A percentile compares a stretch with the other conserved stretches of the same genome.
phyloP scores from a whole-genome alignment of 1,140 invertebrate genomes.

The Drosophila fuyamai region DNA sequence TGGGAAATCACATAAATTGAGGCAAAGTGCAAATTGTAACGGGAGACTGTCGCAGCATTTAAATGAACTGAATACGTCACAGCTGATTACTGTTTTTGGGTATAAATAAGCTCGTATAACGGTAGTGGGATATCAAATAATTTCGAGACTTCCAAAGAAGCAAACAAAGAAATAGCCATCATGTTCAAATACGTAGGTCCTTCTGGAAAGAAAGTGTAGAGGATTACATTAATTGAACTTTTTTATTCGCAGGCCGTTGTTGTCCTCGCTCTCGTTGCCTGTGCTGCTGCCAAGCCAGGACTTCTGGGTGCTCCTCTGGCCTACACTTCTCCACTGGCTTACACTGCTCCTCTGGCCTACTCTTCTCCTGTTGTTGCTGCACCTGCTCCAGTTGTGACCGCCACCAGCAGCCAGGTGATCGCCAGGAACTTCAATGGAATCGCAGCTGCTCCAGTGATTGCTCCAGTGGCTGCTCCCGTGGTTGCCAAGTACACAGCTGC shows the following conservation, averaged over 20 bases:
- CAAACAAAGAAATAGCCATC: conserved; percentile 24
- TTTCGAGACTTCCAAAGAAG: conserved; percentile 37
- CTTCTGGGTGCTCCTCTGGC: conserved; percentile 34
- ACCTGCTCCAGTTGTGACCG: conserved; percentile 78
- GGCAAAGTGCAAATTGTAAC: conserved; percentile 45
- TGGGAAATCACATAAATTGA: conserved; percentile 24
- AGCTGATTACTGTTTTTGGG: conserved; percentile 23
- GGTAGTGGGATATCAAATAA: conserved; percentile 29
- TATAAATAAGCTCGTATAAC: conserved; percentile 43
- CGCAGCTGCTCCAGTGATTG: conserved; percentile 60
- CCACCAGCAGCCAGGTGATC: conserved; percentile 84
- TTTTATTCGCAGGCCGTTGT: conserved; percentile 57
- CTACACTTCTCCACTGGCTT: conserved; percentile 33
- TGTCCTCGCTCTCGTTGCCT: conserved; percentile 62
- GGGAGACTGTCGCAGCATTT: conserved; percentile 37
- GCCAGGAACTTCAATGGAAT: conserved; percentile 84
- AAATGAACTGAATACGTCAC: conserved; percentile 52
- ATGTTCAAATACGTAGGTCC: conserved; percentile 75
- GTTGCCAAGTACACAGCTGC: conserved; percentile 43
- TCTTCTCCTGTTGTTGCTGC: conserved; percentile 45
- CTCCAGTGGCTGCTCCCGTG: conserved; percentile 48
- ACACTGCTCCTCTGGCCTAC: no score
- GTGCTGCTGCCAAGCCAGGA: conserved; percentile 64
- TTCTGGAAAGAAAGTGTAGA: no score
- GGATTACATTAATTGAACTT: neutral